Base-by-base conservation (phyloP, 1,140 invertebrate species). In the Coboldia fuscipes region DNA sequence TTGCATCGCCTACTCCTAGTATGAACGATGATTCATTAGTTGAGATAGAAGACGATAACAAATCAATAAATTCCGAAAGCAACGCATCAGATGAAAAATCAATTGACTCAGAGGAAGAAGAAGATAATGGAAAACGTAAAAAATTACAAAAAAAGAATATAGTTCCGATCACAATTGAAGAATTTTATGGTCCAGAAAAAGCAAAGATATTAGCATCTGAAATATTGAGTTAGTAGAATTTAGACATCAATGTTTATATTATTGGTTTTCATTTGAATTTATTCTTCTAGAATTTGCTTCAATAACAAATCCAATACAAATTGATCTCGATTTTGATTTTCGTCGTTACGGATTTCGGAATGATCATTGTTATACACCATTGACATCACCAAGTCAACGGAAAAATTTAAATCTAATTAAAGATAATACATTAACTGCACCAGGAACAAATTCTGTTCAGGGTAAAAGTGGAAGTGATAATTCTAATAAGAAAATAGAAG, bases 361-460 rank as follows among this genome's bases (percentile, higher is more conserved):
- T 54, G 70, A 73, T 48, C 70, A 73, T 47, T 71, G 70, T 41
- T 73, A 73, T 42, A 72, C 69, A 35, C 60, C 66, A 14, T 60
- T 65, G 21, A 68, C 60, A 29, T 65, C 65, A 14, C 62, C 63
- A 13, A 61, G 56, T 41, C 61, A 65, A 43, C 47, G 54, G 22
- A 48, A 45, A 36, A 44, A 44, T 5, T n/a, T n/a, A 44, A 56
- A 42, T 23, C 32, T 47, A 23, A 38, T 35, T 36, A 35, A 40
- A n/a, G 46, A 41, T 35, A 27, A 30, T 15, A n/a, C 26, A 33
- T 27, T 23, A 16, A 28, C 26, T 32, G 36, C 29, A 23, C 9
- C 39, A 13, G 39, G 30, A 33, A 29, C 18, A 36, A 37, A 38
- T 36, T 12, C 23, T 23, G 22, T 24, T 8, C 12, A 26, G 16